Evolutionary conservation across 1,140 invertebrate species (phyloP), one percentile per base, ranked within the genome.

Genomic region (Musca vetustissima): DNA sequence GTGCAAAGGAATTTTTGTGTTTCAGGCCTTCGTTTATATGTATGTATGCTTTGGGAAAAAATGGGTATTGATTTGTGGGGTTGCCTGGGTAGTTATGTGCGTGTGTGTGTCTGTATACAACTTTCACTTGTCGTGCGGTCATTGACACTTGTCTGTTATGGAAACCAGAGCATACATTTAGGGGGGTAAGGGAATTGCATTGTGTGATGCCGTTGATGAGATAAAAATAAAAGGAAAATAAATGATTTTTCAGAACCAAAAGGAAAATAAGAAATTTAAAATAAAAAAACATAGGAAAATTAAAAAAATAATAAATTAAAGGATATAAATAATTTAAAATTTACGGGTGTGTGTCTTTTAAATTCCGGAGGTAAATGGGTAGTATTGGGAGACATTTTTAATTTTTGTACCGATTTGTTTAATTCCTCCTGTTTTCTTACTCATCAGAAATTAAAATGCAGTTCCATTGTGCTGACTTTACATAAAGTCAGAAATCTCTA

Each of bases 91-190:
- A 6, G 3, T 15, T 6, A 6, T n/a, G 48, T 4, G 48, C 6
- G 6, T n/a, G 6, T 6, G 3, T 19, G 17, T 8, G 49, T 32
- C 32, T 59, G 32, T 36, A 36, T 36, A 52, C 8, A 19, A 43
- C 57, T 61, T 61, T 61, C 28, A 61, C 57, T 36, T 47, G 2
- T 43, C 11, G n/a, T 61, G 36, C 28, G 57, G 57, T 32, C 57
- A 61, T 61, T 61, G 57, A 61, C 57, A 61, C 36, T 61, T 9
- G 3, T 61, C 11, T n/a, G 36, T 61, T 61, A 61, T 21, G 57
- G 19, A 61, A 19, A 61, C 9, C 32, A 17, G 36, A n/a, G 57
- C 28, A 61, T 61, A 61, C 57, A 19, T 61, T 61, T 61, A 61
- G 57, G 55, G n/a, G 36, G 36, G 32, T 36, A 32, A 36, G 4